Base-by-base conservation (phyloP, 2,113 vertebrate species). In the Mionectes macconnelli region DNA sequence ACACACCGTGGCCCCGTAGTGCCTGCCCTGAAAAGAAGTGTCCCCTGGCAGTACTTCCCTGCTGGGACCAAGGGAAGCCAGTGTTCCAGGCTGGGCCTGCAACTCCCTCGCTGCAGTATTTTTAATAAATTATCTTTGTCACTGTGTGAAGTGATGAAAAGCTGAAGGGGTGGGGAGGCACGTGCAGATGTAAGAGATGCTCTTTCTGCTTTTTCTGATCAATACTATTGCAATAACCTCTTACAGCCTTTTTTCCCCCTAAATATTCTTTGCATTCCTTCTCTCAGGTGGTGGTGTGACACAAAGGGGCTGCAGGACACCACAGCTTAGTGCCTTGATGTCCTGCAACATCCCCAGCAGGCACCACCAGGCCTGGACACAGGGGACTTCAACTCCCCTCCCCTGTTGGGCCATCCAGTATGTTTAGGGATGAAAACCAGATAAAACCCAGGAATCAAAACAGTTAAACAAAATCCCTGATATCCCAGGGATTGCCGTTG, bases 71-170 rank as follows among this genome's bases (percentile, higher is more conserved):
- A 24, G 28, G 72, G 79, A 92, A 78, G 85, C 52, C 95, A 90
- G 60, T 2, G 5, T 72, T 90, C 49, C 44, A 60, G 76, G 52
- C 40, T 44, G 73, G 88, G 79, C 69, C 60, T 87, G 79, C 15
- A 47, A 68, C 47, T 86, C 25, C 76, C 40, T 81, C 0, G 0
- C 35, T 89, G 79, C 8, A 60, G 60, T 60, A 83, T 42, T 97
- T 92, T 74, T 55, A 90, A 90, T 52, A 90, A 86, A 89, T 93
- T 81, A 78, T 69, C 50, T 74, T 72, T 90, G 93, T 88, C 90
- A 87, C 94, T 84, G 80, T 95, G 49, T 62, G 73, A 96, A 87
- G 83, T 93, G 92, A 57, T 93, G 92, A 96, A 94, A 95, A 87
- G 56, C 69, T 81, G 68, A 40, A 95, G 40, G 64, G 69, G 53